Evolutionary conservation across 1,140 invertebrate genomes (phyloP).

Genomic region (Argopecten irradians): DNA sequence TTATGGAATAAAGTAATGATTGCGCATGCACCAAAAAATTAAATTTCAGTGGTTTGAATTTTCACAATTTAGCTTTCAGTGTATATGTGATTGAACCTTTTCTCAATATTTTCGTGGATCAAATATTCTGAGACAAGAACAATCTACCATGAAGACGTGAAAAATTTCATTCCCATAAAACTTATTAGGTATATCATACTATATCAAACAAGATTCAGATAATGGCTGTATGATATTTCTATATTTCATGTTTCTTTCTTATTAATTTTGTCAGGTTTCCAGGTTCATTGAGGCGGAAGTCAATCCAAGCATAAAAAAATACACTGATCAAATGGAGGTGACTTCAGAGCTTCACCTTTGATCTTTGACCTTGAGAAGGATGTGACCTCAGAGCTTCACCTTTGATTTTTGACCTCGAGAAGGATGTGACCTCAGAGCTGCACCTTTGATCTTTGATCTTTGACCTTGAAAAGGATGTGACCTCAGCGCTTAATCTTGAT

Average conservation of each 20-base stretch:
- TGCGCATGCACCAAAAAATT: too few species aligned
- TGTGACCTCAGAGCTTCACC: too few species aligned
- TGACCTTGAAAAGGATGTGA: too few species aligned
- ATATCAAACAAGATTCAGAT: neutral
- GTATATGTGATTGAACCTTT: neutral
- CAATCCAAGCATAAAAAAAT: slow-evolving; percentile 84
- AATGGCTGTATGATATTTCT: neutral
- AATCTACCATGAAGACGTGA: neutral
- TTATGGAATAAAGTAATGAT: too few species aligned
- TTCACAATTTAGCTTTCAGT: too few species aligned
- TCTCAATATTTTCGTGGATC: neutral
- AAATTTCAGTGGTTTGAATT: too few species aligned
- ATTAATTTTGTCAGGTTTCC: slow-evolving; percentile 64
- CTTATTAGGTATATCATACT: neutral
- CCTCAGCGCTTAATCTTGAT: too few species aligned
- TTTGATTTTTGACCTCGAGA: too few species aligned
- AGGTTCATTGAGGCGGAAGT: slow-evolving; percentile 77
- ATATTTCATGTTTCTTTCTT: slow-evolving; percentile 32
- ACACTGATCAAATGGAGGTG: slow-evolving; percentile 74
- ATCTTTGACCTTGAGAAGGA: neutral
- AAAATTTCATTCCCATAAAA: neutral
- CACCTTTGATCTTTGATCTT: too few species aligned
- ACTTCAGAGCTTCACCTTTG: slow-evolving; percentile 53
- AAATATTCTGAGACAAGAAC: neutral
- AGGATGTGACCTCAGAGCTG: too few species aligned